Evolutionary conservation across 2,888 invertebrate genomes (phyloP), one percentile per base, ranked within the genome.

Genomic region (Geotrupes spiniger): DNA sequence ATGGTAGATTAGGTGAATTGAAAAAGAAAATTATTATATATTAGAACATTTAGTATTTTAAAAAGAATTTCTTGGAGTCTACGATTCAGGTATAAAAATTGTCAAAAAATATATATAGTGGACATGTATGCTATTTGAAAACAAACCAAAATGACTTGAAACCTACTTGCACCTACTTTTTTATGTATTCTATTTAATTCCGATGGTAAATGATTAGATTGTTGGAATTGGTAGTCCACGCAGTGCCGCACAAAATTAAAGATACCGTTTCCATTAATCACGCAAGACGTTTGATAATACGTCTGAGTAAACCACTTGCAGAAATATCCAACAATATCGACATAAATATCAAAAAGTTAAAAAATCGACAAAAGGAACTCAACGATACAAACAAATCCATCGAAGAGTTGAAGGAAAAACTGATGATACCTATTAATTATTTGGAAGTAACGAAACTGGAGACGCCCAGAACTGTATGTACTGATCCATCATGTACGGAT

Each of bases 191-290:
- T n/a, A n/a, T n/a, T n/a, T n/a, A n/a, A n/a, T n/a, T n/a, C n/a
- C n/a, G n/a, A n/a, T n/a, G n/a, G n/a, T n/a, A n/a, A n/a, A n/a
- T n/a, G n/a, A n/a, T 42, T 31, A 50, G 50, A n/a, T 21, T 47
- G 8, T 14, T 47, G 5, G 8, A 39, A 17, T 51, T 47, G 28
- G 21, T 51, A 2, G 27, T 16, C 8, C 15, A 15, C 1, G n/a
- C 40, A 11, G 26, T 31, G 36, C 70, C 71, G 0, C 71, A 71
- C 40, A 47, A 56, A 27, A 61, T 70, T 2, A 55, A 63, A 43
- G 63, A 64, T 38, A 70, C 70, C 1, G 47, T 64, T 10, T 66
- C 66, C 2, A 56, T 71, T 1, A 70, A 70, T 26, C 65, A 70
- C 49, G 67, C 68, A 1, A 52, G 70, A n/a, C 58, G 65, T 31